Evolutionary conservation across 2,888 invertebrate species (phyloP).

Genomic region (Drosophila melanosoma): DNA sequence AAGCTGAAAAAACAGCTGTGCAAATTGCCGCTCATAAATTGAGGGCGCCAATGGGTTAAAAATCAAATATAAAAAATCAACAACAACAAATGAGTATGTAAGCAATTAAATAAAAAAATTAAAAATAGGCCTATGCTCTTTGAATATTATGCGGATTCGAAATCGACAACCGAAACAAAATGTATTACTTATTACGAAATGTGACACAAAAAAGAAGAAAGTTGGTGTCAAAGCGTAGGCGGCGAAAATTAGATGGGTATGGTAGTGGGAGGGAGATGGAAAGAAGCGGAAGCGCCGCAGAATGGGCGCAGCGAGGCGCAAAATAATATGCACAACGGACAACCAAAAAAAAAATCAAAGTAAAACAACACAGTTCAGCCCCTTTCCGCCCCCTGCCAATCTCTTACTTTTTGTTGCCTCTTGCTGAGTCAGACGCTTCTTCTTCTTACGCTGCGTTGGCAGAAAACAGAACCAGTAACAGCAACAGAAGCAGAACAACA

Average conservation of each 20-base stretch:
- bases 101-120: constrained; percentile 28
- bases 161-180: constrained; percentile 49
- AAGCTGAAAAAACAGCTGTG: constrained; percentile 68
- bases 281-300: constrained; percentile 6
- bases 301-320: constrained; percentile 63
- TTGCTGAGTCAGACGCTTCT: constrained; percentile 41
- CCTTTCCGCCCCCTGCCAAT: constrained; percentile 13
- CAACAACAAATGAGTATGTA: constrained; percentile 55
- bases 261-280: neutral
- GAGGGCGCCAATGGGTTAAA: constrained; percentile 46
- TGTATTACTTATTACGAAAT: constrained; percentile 46
- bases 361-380: constrained; percentile 1
- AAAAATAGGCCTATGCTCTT: constrained; percentile 62
- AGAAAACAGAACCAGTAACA: constrained; percentile 41
- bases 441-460: constrained; percentile 55
- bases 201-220: constrained; percentile 33
- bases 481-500: constrained; percentile 19
- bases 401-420: constrained; percentile 9
- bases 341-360: constrained; percentile 8
- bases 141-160: constrained; percentile 40
- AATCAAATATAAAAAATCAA: constrained; percentile 31
- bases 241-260: constrained; percentile 9
- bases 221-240: constrained; percentile 59
- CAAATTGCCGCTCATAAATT: constrained; percentile 45
- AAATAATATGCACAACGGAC: constrained; percentile 66